phyloP scores from a whole-genome alignment of 2,797 vertebrate species.

The Bradypodion pumilum region DNA sequence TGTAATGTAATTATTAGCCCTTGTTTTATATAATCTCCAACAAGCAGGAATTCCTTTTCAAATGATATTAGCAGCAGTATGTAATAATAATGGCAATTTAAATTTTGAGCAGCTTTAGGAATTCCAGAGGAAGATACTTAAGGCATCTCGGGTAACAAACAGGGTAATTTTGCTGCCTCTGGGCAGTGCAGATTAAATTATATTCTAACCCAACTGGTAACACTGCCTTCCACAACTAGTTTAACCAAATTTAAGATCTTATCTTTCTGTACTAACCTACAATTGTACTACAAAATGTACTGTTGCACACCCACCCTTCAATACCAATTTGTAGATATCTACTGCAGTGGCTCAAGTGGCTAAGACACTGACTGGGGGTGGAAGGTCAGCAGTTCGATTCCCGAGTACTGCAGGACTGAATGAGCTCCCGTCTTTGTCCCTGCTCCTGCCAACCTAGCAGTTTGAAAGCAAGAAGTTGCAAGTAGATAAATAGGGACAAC shows the following conservation, averaged over 20 bases:
- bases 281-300: not conserved
- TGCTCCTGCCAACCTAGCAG: no score
- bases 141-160: slow-evolving; percentile 22
- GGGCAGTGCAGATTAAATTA: slow-evolving; percentile 32
- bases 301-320: not conserved
- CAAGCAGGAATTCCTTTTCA: slow-evolving; percentile 37
- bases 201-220: slow-evolving; percentile 30
- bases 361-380: no score
- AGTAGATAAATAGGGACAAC: no score
- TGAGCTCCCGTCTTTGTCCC: no score
- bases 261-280: slow-evolving; percentile 15
- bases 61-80: slow-evolving; percentile 2
- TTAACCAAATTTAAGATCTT: slow-evolving; percentile 45
- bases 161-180: slow-evolving; percentile 20
- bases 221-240: slow-evolving; percentile 16
- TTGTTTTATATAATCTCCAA: slow-evolving; percentile 54
- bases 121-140: slow-evolving; percentile 19
- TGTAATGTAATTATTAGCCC: slow-evolving; percentile 10
- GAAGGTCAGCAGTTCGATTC: no score
- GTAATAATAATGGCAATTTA: slow-evolving; percentile 20
- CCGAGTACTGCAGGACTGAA: no score
- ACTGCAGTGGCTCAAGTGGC: no score
- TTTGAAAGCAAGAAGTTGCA: no score
- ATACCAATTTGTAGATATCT: not conserved
- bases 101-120: slow-evolving; percentile 28